A percentile compares a stretch with the other conserved stretches of the same genome.
These are phyloP conservation scores for Brachystomella parvula DNA, from an alignment of 1,140 invertebrate species.

Conservation along the genomic window DNA sequence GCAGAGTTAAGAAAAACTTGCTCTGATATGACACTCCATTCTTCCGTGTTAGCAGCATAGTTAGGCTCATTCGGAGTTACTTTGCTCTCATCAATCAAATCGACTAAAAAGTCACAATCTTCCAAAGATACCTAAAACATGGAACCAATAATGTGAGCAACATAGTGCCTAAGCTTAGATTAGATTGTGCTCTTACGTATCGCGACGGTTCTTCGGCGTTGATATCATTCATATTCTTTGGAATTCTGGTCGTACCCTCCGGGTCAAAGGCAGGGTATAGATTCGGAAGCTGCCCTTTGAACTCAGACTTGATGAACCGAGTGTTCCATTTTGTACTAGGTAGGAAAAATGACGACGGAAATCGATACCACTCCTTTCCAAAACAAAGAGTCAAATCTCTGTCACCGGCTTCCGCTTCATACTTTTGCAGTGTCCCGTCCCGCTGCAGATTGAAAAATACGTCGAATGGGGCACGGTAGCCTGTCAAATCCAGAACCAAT, in stretches of 20 bases:
- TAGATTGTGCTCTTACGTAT: constrained; percentile 54
- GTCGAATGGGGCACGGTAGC: constrained; percentile 85
- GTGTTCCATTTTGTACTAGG: constrained; percentile 70
- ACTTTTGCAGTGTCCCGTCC: constrained; percentile 49
- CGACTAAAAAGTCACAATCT: constrained; percentile 76
- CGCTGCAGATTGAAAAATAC: constrained; percentile 72
- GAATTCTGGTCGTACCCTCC: constrained; percentile 67
- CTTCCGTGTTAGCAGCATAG: constrained; percentile 61
- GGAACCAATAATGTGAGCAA: constrained; percentile 24
- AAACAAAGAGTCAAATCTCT: constrained; percentile 76
- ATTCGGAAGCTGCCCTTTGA: constrained; percentile 84
- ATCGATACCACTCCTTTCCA: constrained; percentile 97
- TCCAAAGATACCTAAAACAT: constrained; percentile 61
- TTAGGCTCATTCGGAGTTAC: constrained; percentile 66
- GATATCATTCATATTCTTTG: constrained; percentile 83
- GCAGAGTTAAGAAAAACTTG: constrained; percentile 67
- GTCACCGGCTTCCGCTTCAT: constrained; percentile 45
- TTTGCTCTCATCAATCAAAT: constrained; percentile 63
- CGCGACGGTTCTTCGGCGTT: constrained; percentile 78
- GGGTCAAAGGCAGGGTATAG: constrained; percentile 45
- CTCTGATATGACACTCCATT: constrained; percentile 66
- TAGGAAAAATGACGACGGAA: constrained; percentile 92
- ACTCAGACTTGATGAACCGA: constrained; percentile 85
- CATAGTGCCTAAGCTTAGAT: not conserved
- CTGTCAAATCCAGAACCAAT: constrained; percentile 42